Evolutionary conservation across 2,797 vertebrate species (phyloP), one percentile per base, ranked within the genome.

Genomic region (Neoniphon sammara): DNA sequence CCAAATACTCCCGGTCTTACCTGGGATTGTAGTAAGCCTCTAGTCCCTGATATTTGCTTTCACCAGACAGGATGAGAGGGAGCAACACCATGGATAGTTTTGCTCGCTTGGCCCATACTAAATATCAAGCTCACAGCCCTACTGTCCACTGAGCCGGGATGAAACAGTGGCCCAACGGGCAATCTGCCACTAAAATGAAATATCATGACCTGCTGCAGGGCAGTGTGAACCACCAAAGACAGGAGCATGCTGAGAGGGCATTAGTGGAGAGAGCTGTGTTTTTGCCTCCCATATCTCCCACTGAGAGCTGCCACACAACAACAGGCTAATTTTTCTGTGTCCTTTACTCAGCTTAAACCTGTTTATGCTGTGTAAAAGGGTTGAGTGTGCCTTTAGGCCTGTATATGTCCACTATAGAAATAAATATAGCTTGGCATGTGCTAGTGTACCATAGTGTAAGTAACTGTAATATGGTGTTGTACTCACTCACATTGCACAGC

Each of bases 231-330:
- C 7, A 57, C 65, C 75, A 31, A 25, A 78, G 80, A 68, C 69
- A 59, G 72, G 78, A 66, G 75, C 88, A 77, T 80, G 88, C 89
- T 91, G 89, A 69, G 82, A 89, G 87, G 82, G 82, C 78, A 88
- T 91, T 88, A 89, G 83, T 73, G 85, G 70, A 82, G 70, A 87
- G 72, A 70, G 85, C 84, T 81, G 84, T 73, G 75, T 72, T 78
- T 86, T 80, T 81, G 82, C 86, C 86, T 80, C 82, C 70, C 49
- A 52, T 42, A 65, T 67, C 70, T 80, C 84, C 84, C 50, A 42
- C 67, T 61, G 85, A 72, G 84, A 54, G 66, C 71, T 66, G 68
- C 73, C 39, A 75, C 66, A 67, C 59, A 75, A 52, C 36, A n/a
- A 70, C 57, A 77, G n/a, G 27, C 58, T 57, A 18, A 61, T 65